Evolutionary conservation across 2,113 vertebrate genomes (phyloP), one percentile per base, ranked within the genome.

Genomic region (Isichthys henryi): DNA sequence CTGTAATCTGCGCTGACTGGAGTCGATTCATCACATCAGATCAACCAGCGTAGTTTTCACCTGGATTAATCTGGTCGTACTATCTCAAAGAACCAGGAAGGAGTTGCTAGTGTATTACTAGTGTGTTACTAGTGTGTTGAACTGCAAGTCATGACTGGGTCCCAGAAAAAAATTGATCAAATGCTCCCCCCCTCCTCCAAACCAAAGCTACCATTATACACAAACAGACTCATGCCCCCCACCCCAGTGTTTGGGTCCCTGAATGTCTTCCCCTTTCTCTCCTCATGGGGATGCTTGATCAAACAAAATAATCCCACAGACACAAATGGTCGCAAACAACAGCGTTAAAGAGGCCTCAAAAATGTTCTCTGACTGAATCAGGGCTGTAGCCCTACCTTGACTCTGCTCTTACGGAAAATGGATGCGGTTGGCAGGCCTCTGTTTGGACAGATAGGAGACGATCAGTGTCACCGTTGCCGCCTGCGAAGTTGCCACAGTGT

Each of bases 391-490:
- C 27, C 74, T 39, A 7, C 74, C 17, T 90, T 88, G 77, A 31
- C 89, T 90, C 88, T 88, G 88, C 53, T 89, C 21, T 43, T 80
- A 80, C 15, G 35, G 74, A 80, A 80, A 53, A 80, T 93, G 94
- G 86, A 70, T 3, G 27, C 27, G 27, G 88, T 92, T 48, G 91
- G 91, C 93, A 80, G 88, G 92, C 91, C 90, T 92, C 92, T 94
- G 95, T 95, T 90, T 90, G 90, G 93, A 93, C 94, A 93, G 95
- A 93, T 93, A 93, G 92, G 94, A 93, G 95, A 15, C 96, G 96
- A 97, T 97, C 96, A 94, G 93, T 95, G 96, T 97, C 97, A 97
- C 97, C 97, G 97, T 96, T 96, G 86, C 74, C 74, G 96, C 97
- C 96, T 96, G 95, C 94, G 95, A 94, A 95, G 94, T 95, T 95